Percentiles rank a stretch among this genome's conserved stretches.
Conservation (phyloP, 1,140 invertebrate species). For the Temnothorax curvispinosus region DNA sequence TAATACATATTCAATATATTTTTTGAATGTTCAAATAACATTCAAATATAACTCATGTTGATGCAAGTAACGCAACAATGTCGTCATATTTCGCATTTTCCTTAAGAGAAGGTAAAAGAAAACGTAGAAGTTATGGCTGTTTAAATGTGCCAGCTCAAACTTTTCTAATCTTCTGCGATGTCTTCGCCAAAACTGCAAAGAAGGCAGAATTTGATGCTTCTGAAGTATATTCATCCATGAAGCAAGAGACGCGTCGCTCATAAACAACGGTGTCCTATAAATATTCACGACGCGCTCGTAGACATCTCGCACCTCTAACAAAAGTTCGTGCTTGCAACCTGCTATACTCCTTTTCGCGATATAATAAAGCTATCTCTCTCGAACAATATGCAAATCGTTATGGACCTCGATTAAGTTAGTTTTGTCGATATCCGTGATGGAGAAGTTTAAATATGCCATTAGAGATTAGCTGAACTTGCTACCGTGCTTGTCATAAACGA, state of each 20-base stretch:
- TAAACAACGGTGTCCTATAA: constrained; percentile 59
- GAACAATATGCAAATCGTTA: constrained; percentile 59
- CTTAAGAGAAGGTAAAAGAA: neutral
- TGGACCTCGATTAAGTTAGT: constrained; percentile 23
- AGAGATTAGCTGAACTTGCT: neutral
- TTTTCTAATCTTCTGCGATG: constrained; percentile 41
- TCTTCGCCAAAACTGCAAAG: constrained; percentile 28
- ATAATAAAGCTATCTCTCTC: neutral
- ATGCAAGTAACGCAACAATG: too few species aligned
- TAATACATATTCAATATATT: neutral
- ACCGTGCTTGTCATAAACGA: neutral
- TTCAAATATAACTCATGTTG: neutral
- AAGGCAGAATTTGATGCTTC: neutral
- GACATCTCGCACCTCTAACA: constrained; percentile 1
- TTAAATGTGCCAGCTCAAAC: constrained; percentile 38
- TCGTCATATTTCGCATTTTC: neutral
- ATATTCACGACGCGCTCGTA: constrained; percentile 61
- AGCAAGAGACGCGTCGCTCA: constrained; percentile 5
- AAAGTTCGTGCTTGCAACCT: constrained; percentile 55
- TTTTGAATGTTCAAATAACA: neutral
- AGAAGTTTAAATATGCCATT: constrained; percentile 16
- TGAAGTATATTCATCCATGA: constrained; percentile 8
- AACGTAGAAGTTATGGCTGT: constrained; percentile 1
- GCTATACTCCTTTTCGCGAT: constrained; percentile 53
- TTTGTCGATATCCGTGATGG: neutral